Evolutionary conservation across 2,888 invertebrate genomes (phyloP).

Genomic region (Hypselothyrea guttata): DNA sequence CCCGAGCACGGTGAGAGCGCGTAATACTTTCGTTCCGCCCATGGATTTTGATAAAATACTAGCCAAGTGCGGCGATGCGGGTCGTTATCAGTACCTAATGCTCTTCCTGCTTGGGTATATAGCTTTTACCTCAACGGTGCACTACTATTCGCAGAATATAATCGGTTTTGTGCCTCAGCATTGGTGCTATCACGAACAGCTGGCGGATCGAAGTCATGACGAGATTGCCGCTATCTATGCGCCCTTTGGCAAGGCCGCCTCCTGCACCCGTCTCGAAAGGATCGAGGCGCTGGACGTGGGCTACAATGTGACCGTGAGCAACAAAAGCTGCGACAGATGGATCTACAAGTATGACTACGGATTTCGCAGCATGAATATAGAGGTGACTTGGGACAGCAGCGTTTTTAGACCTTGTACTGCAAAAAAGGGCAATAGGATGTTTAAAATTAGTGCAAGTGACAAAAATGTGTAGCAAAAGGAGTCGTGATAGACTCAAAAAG

Average conservation of each 20-base stretch:
- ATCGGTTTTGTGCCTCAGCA: constrained; percentile 83
- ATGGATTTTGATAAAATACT: constrained; percentile 83
- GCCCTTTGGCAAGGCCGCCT: constrained; percentile 65
- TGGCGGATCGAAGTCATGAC: constrained; percentile 62
- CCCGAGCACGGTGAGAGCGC: constrained; percentile 21
- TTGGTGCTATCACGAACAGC: constrained; percentile 78
- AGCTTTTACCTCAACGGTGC: constrained; percentile 83
- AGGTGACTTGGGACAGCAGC: too few species aligned
- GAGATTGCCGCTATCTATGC: constrained; percentile 75
- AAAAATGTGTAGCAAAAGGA: too few species aligned
- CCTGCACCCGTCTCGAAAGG: constrained; percentile 68
- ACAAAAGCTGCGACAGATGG: constrained; percentile 83
- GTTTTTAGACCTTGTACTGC: too few species aligned
- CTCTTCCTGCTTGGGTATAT: constrained; percentile 83
- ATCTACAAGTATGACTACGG: constrained; percentile 84
- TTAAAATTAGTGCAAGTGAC: too few species aligned
- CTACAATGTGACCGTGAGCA: constrained; percentile 62
- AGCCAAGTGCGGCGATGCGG: constrained; percentile 83
- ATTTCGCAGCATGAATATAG: constrained; percentile 85
- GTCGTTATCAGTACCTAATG: constrained; percentile 83
- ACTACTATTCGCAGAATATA: constrained; percentile 85
- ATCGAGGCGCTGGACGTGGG: constrained; percentile 38
- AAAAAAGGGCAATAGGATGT: too few species aligned
- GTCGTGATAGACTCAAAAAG: too few species aligned
- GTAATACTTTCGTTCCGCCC: constrained; percentile 2